Conservation (phyloP, 2,113 vertebrate species). For the Grantiella picta region DNA sequence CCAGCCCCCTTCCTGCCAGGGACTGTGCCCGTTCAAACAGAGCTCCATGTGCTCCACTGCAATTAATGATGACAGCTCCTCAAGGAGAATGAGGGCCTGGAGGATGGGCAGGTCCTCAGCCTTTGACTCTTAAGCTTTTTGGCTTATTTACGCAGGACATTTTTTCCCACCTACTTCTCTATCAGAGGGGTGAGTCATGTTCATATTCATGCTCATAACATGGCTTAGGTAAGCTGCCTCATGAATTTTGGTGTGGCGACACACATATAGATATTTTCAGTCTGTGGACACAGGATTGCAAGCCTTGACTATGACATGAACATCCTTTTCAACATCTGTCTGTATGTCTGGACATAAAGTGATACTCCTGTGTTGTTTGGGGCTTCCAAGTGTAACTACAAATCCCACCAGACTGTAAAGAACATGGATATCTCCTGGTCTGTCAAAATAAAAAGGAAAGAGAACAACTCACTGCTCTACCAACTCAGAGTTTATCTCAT, state of each 20-base stretch:
- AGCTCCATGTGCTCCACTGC: background rate
- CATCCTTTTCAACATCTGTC: background rate
- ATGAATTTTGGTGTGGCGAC: background rate
- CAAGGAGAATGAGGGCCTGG: background rate
- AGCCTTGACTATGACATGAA: background rate
- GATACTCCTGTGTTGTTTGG: background rate
- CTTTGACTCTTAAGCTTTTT: background rate
- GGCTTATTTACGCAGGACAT: background rate
- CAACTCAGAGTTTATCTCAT: background rate
- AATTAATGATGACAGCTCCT: constrained; percentile 12
- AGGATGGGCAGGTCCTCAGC: background rate
- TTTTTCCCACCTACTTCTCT: background rate
- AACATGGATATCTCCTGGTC: background rate
- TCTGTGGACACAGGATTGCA: background rate
- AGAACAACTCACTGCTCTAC: background rate
- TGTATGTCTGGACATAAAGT: background rate
- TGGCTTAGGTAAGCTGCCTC: background rate
- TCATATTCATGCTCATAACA: background rate
- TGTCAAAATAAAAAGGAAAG: background rate
- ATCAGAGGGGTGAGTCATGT: background rate
- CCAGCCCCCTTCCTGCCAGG: background rate
- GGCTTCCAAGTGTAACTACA: background rate
- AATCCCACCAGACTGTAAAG: background rate
- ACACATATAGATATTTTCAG: background rate
- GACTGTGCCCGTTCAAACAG: background rate